Base-by-base conservation (phyloP, 2,888 invertebrate species). In the Netelia virgata region DNA sequence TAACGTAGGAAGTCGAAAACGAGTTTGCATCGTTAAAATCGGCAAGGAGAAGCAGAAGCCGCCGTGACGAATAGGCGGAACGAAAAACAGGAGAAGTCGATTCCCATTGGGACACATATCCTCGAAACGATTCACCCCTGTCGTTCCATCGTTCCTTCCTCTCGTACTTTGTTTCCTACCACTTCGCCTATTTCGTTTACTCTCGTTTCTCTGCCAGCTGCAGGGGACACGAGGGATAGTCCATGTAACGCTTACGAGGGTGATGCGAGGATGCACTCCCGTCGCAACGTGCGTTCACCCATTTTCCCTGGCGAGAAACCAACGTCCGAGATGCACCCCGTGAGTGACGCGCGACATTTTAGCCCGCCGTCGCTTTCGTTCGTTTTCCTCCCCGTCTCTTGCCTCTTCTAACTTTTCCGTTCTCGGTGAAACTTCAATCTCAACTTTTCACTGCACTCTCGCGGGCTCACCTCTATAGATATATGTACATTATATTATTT, bases 351-450 rank as follows among this genome's bases (percentile, higher is more conserved):
- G 47, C 59, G 28, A 53, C 47, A 20, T 77, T 69, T 76, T 80
- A 66, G 66, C 72, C 77, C 64, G 50, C n/a, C 78, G 50, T 55
- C 53, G 50, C 20, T 84, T 14, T 87, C 85, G 1, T 23, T 64
- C 47, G 14, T 16, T 18, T 28, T 47, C 23, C 11, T 28, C 68
- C 18, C 23, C 20, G 6, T 53, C 50, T 1, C 36, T 28, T n/a
- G 28, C 43, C 20, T 57, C 3, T 8, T 41, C 90, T 89, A 90
- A 91, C 91, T 91, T 91, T 89, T 90, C 77, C 89, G 89, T 89
- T 88, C 87, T 84, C 85, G 83, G 78, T 87, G 87, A 89, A 91
- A 91, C 91, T 91, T 91, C 90, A 89, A 91, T 91, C 89, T 88
- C 87, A 91, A 91, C 90, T 91, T 91, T 87, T 88, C 87, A 86